Conservation (phyloP, 2,113 vertebrate genomes). For the Charina bottae region DNA sequence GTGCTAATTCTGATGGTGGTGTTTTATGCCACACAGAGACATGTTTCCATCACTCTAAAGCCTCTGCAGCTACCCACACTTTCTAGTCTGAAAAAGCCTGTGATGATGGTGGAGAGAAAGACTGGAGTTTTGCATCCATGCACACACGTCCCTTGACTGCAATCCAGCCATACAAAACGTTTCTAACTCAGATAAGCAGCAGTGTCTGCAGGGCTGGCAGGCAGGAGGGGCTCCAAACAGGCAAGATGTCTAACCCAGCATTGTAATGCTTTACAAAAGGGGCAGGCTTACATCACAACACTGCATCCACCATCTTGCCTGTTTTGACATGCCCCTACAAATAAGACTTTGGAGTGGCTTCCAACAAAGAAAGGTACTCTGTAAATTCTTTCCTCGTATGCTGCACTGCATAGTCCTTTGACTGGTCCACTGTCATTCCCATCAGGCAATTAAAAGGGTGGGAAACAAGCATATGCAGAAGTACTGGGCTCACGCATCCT, state of each 20-base stretch:
- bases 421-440: not conserved
- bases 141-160: not conserved
- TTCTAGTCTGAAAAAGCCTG: not conserved
- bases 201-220: not conserved
- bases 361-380: not conserved
- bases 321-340: not conserved
- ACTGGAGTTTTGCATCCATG: not conserved
- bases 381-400: not conserved
- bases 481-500: too few relatives aligned
- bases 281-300: not conserved
- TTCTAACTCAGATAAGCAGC: not conserved
- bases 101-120: not conserved
- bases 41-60: not conserved
- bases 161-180: not conserved
- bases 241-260: not conserved
- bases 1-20: not conserved
- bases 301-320: not conserved
- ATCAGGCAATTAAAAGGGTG: not conserved
- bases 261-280: not conserved
- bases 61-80: not conserved
- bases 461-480: not conserved
- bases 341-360: not conserved
- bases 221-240: not conserved
- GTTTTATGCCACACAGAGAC: not conserved
- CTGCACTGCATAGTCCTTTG: not conserved